Evolutionary conservation across 2,888 invertebrate species (phyloP).

Genomic region (Chironomus tentans): DNA sequence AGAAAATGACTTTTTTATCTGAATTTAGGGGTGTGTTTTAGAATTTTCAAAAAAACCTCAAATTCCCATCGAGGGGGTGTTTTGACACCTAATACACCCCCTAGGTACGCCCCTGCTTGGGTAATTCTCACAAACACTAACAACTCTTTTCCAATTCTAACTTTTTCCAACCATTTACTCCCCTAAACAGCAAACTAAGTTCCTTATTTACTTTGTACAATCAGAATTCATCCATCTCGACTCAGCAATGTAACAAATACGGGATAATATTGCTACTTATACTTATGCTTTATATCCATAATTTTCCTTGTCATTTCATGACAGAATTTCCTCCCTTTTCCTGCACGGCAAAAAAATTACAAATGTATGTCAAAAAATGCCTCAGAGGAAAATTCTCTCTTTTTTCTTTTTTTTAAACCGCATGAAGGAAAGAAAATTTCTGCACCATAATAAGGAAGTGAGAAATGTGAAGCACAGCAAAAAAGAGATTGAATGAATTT

Average conservation of each 20-base stretch:
- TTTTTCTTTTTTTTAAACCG: background rate
- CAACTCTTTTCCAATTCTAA: no score
- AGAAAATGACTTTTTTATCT: no score
- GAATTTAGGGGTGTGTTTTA: no score
- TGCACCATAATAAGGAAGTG: background rate
- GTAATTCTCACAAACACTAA: no score
- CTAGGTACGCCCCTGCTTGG: no score
- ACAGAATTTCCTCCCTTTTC: background rate
- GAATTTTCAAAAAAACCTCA: no score
- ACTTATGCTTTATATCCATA: background rate
- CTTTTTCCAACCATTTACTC: no score
- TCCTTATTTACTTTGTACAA: background rate
- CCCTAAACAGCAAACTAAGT: no score
- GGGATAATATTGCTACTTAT: background rate
- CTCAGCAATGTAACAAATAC: background rate
- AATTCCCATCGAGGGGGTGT: no score
- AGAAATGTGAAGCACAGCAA: background rate
- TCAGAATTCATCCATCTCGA: background rate
- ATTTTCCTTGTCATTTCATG: background rate
- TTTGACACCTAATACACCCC: no score
- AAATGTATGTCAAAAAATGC: no score
- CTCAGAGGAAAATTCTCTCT: background rate
- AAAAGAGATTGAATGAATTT: constrained; percentile 2
- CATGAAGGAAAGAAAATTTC: background rate
- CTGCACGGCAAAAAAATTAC: background rate